Percentiles rank a stretch among this genome's conserved stretches.
These are phyloP conservation scores for Brachynemurus nebulosus DNA, from an alignment of 2,888 invertebrate species.

Conservation along the genomic window DNA sequence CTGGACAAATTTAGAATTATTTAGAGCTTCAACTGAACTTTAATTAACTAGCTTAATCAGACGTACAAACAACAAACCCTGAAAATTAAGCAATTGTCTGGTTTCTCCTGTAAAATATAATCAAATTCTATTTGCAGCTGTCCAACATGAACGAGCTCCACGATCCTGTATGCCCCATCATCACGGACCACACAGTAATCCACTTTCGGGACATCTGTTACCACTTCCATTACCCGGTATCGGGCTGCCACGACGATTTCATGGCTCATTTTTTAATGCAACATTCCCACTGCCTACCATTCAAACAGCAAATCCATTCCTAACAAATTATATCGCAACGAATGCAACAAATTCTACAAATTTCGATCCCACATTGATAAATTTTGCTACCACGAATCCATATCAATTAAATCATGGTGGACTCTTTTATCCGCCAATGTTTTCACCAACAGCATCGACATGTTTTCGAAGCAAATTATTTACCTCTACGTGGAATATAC, in stretches of 20 bases:
- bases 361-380: too few species aligned
- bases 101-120: too few species aligned
- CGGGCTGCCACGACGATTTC: constrained; percentile 20
- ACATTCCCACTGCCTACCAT: constrained; percentile 24
- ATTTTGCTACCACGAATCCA: neutral
- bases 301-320: neutral
- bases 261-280: constrained; percentile 24
- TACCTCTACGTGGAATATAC: too few species aligned
- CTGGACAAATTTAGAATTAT: too few species aligned
- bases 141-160: constrained; percentile 82
- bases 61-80: too few species aligned
- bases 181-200: constrained; percentile 29
- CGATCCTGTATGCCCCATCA: constrained; percentile 35
- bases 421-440: neutral
- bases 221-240: constrained; percentile 25
- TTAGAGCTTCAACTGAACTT: too few species aligned
- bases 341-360: too few species aligned
- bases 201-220: constrained; percentile 25
- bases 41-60: too few species aligned
- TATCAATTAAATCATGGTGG: neutral
- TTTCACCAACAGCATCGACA: neutral
- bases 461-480: neutral
- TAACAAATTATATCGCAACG: neutral
- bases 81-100: too few species aligned
- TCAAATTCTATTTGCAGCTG: constrained; percentile 68